Conservation (phyloP, 1,140 invertebrate species). For the Samia ricini region DNA sequence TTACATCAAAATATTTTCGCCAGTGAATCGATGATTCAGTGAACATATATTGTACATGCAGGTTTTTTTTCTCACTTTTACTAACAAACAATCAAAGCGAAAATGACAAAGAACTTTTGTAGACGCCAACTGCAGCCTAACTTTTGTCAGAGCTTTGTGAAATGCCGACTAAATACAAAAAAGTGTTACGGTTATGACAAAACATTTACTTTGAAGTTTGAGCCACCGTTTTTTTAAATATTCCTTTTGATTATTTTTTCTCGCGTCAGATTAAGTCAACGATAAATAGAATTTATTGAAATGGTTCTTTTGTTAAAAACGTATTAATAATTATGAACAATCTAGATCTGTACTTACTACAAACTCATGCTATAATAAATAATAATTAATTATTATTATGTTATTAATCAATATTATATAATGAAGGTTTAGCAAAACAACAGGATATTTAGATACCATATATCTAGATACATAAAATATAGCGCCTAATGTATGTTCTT, state of each 20-base stretch:
- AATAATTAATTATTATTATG: too few relatives aligned
- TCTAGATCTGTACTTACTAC: neutral
- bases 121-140: slow-evolving; percentile 51
- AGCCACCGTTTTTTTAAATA: slow-evolving; percentile 34
- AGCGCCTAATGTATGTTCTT: too few relatives aligned
- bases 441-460: too few relatives aligned
- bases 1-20: slow-evolving; percentile 29
- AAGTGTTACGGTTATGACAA: slow-evolving; percentile 48
- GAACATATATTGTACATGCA: slow-evolving; percentile 36
- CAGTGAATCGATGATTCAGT: slow-evolving; percentile 43
- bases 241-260: neutral
- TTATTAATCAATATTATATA: too few relatives aligned
- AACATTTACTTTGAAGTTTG: slow-evolving; percentile 37
- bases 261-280: neutral
- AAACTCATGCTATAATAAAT: too few relatives aligned
- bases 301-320: neutral
- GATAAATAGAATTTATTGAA: neutral
- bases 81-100: slow-evolving; percentile 69
- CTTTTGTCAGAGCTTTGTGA: slow-evolving; percentile 56
- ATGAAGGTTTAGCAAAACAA: too few relatives aligned
- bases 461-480: too few relatives aligned
- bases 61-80: slow-evolving; percentile 46
- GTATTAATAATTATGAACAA: neutral
- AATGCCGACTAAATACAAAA: slow-evolving; percentile 43
- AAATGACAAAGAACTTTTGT: slow-evolving; percentile 37